phyloP scores from a whole-genome alignment of 2,113 vertebrate species.

The Stercorarius parasiticus region DNA sequence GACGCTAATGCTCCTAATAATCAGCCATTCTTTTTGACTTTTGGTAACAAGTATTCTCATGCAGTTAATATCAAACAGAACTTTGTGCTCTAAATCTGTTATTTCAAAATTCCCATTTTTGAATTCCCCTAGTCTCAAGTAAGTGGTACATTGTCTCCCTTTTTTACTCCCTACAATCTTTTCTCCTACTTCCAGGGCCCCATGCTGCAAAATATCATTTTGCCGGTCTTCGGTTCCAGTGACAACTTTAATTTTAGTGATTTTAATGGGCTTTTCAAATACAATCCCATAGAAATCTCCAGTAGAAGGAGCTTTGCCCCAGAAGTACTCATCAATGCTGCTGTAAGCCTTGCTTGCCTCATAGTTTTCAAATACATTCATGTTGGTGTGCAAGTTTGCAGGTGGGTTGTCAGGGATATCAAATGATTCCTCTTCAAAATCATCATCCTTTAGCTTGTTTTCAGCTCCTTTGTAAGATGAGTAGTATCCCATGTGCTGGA shows the following conservation, averaged over 20 bases:
- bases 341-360: constrained; percentile 94
- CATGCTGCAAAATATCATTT: constrained; percentile 93
- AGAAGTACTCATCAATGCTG: constrained; percentile 94
- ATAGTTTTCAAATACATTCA: constrained; percentile 97
- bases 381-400: constrained; percentile 90
- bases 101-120: constrained; percentile 94
- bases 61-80: constrained; percentile 92
- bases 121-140: constrained; percentile 92
- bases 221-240: constrained; percentile 95
- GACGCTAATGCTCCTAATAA: constrained; percentile 93
- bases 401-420: constrained; percentile 98
- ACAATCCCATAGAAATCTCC: constrained; percentile 91
- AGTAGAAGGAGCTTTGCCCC: constrained; percentile 91
- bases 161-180: constrained; percentile 84
- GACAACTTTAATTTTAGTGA: constrained; percentile 91
- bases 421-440: constrained; percentile 95
- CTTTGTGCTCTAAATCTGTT: constrained; percentile 89
- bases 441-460: constrained; percentile 97
- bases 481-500: constrained; percentile 99
- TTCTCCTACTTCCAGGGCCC: constrained; percentile 92
- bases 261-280: constrained; percentile 89
- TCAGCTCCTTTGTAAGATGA: constrained; percentile 95
- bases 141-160: constrained; percentile 86
- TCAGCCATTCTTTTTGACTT: constrained; percentile 96
- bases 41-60: constrained; percentile 92